These are phyloP conservation scores for Jaculus jaculus DNA, from an alignment of 2,113 vertebrate genomes.

Conservation along the genomic window DNA sequence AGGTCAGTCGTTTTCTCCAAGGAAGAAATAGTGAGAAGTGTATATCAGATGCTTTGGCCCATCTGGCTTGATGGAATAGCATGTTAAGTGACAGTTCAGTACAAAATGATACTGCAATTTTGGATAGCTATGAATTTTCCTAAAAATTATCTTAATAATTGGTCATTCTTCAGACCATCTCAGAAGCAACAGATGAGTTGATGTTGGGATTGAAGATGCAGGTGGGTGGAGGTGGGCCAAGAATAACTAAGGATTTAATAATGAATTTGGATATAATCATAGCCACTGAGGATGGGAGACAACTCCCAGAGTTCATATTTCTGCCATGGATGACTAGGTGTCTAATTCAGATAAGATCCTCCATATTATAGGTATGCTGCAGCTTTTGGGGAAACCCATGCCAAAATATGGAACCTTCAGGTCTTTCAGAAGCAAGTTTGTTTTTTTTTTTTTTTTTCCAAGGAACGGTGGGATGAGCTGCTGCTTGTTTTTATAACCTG, in stretches of 20 bases:
- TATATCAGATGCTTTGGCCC: background rate
- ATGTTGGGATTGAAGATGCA: background rate
- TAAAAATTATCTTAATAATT: background rate
- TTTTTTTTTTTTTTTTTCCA: no score
- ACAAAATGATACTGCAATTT: background rate
- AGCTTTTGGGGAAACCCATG: background rate
- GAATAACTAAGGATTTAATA: background rate
- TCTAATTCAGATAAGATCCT: background rate
- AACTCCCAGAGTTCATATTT: background rate
- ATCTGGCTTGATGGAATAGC: background rate
- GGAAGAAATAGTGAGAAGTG: background rate
- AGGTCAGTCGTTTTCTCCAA: background rate
- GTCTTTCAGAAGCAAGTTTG: background rate
- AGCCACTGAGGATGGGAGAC: background rate
- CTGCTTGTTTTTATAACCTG: conserved; percentile 56
- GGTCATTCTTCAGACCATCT: background rate
- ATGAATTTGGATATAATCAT: background rate
- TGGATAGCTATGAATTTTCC: background rate
- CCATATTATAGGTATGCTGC: background rate
- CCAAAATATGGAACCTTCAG: background rate
- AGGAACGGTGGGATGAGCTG: background rate
- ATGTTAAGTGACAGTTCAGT: background rate
- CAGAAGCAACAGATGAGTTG: background rate
- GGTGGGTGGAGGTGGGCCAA: rapidly evolving
- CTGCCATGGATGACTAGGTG: background rate